phyloP scores from a whole-genome alignment of 2,888 invertebrate species.

The Syrista parreyssii region DNA sequence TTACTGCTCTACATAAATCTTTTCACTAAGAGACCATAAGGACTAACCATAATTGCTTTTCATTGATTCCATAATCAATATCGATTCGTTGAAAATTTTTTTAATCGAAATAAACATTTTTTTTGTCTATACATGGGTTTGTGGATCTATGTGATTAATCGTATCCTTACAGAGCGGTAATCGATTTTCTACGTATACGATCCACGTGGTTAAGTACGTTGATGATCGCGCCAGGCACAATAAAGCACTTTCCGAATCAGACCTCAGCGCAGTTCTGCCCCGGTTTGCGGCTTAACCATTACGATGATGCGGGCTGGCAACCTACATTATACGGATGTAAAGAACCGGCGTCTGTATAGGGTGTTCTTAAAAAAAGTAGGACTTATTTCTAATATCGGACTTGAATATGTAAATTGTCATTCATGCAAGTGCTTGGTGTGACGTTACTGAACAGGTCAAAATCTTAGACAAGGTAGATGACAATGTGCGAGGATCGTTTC shows the following conservation, averaged over 20 bases:
- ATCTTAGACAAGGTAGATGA: background rate
- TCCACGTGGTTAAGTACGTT: background rate
- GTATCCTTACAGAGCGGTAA: background rate
- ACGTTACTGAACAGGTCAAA: background rate
- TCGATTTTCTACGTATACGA: background rate
- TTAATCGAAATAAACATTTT: no score
- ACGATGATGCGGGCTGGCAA: slow-evolving; percentile 35
- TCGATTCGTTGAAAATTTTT: background rate
- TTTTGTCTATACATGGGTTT: no score
- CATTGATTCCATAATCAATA: background rate
- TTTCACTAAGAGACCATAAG: background rate
- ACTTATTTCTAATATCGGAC: background rate
- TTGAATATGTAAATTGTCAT: background rate
- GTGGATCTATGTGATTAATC: background rate
- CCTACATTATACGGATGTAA: slow-evolving; percentile 48
- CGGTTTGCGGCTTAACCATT: slow-evolving; percentile 44
- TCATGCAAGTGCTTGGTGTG: background rate
- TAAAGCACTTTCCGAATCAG: slow-evolving; percentile 20
- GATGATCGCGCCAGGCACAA: background rate
- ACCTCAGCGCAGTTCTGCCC: slow-evolving; percentile 37
- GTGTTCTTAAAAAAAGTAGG: background rate
- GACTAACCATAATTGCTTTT: background rate
- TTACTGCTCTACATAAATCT: slow-evolving; percentile 39
- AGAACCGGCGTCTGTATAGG: slow-evolving; percentile 16
- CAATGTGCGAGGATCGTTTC: background rate